Conservation (phyloP, 2,113 vertebrate genomes). For the Mus pahari region DNA sequence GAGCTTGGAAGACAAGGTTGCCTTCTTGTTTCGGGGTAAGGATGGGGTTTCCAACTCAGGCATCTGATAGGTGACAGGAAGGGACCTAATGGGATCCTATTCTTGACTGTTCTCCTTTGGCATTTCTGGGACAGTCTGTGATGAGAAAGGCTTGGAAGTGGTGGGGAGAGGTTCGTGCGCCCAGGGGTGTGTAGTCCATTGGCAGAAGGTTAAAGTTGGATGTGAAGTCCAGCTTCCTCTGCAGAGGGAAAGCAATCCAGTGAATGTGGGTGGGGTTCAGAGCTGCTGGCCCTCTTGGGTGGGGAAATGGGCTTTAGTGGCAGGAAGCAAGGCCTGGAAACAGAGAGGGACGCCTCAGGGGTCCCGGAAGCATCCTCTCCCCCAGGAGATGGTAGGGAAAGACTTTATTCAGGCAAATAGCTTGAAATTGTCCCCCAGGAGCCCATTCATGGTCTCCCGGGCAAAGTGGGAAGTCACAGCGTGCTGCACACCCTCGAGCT, state of each 20-base stretch:
- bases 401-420: neutral
- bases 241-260: slow-evolving; percentile 22
- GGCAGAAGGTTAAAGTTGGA: slow-evolving; percentile 11
- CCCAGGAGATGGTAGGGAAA: neutral
- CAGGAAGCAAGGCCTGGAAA: neutral
- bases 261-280: neutral
- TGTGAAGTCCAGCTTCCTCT: neutral
- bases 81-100: neutral
- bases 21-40: slow-evolving; percentile 28
- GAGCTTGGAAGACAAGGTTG: slow-evolving; percentile 11
- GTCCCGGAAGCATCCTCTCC: neutral
- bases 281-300: neutral
- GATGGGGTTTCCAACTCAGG: neutral
- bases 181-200: neutral
- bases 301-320: neutral
- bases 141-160: neutral
- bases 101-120: neutral
- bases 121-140: neutral
- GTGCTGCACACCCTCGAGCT: neutral
- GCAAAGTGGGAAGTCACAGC: slow-evolving; percentile 52
- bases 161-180: neutral
- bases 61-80: neutral
- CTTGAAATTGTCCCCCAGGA: neutral
- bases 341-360: neutral
- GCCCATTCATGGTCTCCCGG: slow-evolving; percentile 23